phyloP scores from a whole-genome alignment of 2,113 vertebrate genomes.

The Macrotis lagotis region DNA sequence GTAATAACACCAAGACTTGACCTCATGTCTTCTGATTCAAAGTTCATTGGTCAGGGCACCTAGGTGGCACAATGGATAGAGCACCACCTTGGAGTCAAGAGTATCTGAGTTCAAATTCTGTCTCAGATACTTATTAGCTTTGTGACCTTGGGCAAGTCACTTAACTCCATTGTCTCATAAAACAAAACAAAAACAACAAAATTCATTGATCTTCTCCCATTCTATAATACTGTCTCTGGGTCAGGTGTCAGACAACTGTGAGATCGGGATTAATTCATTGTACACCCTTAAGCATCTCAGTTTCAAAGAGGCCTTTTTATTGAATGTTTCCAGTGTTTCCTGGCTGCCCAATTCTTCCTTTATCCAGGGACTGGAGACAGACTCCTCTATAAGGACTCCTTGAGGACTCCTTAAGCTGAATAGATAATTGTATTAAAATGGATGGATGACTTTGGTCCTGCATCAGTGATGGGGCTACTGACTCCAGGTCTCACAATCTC shows the following conservation, averaged over 20 bases:
- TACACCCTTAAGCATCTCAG: neutral
- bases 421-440: neutral
- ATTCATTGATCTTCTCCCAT: neutral
- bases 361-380: too few relatives aligned
- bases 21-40: neutral
- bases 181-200: too few relatives aligned
- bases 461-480: conserved; percentile 49
- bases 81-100: too few relatives aligned
- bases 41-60: too few relatives aligned
- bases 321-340: neutral
- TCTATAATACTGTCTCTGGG: neutral
- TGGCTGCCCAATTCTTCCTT: neutral
- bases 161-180: too few relatives aligned
- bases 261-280: neutral
- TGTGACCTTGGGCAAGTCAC: too few relatives aligned
- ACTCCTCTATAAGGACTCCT: too few relatives aligned
- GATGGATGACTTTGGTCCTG: conserved; percentile 48
- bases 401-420: neutral
- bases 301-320: neutral
- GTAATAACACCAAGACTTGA: neutral
- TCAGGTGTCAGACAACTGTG: neutral
- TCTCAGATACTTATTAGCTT: too few relatives aligned
- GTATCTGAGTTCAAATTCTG: too few relatives aligned
- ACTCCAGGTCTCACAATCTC: neutral
- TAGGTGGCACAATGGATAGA: too few relatives aligned